Evolutionary conservation across 2,797 vertebrate species (phyloP).

Genomic region (Aplochiton taeniatus): DNA sequence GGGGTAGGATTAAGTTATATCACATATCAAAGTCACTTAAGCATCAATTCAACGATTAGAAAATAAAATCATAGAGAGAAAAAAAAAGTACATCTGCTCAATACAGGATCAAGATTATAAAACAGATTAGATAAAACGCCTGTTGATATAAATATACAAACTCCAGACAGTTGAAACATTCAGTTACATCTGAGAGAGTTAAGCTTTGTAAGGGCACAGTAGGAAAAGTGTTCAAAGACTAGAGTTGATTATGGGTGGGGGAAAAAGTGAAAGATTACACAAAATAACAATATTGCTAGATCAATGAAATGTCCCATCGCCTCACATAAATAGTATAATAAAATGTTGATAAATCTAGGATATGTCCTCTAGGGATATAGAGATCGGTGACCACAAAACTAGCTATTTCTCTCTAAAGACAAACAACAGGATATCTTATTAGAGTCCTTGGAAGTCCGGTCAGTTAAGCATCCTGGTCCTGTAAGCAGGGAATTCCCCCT

Average conservation of each 20-base stretch:
- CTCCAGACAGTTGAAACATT: conserved; percentile 78
- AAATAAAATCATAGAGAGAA: conserved; percentile 45
- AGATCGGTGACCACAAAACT: conserved; percentile 71
- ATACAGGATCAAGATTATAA: conserved; percentile 71
- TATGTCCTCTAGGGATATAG: conserved; percentile 81
- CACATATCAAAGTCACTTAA: conserved; percentile 67
- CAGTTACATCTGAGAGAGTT: conserved; percentile 88
- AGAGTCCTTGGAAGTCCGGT: conserved; percentile 75
- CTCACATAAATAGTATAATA: conserved; percentile 92
- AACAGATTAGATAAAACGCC: conserved; percentile 76
- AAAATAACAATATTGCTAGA: conserved; percentile 65
- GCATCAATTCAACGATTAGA: conserved; percentile 67
- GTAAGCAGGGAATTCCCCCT: conserved; percentile 64
- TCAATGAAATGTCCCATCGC: conserved; percentile 82
- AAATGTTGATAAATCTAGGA: conserved; percentile 81
- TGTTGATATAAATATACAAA: conserved; percentile 81
- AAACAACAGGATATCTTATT: conserved; percentile 62
- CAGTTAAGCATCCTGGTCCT: conserved; percentile 75
- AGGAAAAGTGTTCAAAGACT: conserved; percentile 47
- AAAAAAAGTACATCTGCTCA: conserved; percentile 67
- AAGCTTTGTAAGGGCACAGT: conserved; percentile 63
- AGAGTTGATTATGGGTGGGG: conserved; percentile 49
- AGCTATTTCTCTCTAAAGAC: conserved; percentile 86
- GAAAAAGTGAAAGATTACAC: conserved; percentile 47
- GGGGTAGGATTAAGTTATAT: conserved; percentile 66